Conservation (phyloP, 2,797 vertebrate species). For the Chromis chromis region DNA sequence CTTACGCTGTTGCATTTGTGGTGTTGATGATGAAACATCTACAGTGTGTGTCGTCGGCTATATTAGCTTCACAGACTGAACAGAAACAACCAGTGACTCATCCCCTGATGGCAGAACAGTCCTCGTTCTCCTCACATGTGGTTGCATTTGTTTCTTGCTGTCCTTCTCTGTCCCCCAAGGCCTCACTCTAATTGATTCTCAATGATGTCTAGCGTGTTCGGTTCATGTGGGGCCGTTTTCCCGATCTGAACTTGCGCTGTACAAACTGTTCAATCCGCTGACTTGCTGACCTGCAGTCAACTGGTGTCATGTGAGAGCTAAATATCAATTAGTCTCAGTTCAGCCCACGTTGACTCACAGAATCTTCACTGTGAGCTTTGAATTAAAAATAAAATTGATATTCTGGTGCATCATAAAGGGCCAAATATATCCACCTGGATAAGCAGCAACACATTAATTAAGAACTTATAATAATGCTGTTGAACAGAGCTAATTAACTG, state of each 20-base stretch:
- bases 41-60: no score
- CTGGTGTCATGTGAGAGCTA: slow-evolving; percentile 30
- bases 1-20: no score
- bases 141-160: slow-evolving; percentile 34
- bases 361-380: background rate
- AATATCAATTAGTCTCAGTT: slow-evolving; percentile 19
- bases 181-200: slow-evolving; percentile 21
- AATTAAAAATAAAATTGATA: background rate
- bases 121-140: slow-evolving; percentile 7
- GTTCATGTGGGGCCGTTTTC: slow-evolving; percentile 24
- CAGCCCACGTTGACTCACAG: background rate
- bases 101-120: background rate
- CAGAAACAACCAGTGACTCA: slow-evolving; percentile 7
- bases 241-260: slow-evolving; percentile 24
- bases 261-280: slow-evolving; percentile 1
- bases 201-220: slow-evolving; percentile 26
- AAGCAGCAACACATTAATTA: no score
- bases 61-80: no score
- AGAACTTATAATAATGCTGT: no score
- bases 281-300: background rate
- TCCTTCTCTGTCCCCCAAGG: slow-evolving; percentile 13
- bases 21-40: no score
- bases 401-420: background rate
- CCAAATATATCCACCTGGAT: background rate
- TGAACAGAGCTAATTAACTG: no score